These are phyloP conservation scores for Orthosia incerta DNA, from an alignment of 2,888 invertebrate species.

Conservation along the genomic window DNA sequence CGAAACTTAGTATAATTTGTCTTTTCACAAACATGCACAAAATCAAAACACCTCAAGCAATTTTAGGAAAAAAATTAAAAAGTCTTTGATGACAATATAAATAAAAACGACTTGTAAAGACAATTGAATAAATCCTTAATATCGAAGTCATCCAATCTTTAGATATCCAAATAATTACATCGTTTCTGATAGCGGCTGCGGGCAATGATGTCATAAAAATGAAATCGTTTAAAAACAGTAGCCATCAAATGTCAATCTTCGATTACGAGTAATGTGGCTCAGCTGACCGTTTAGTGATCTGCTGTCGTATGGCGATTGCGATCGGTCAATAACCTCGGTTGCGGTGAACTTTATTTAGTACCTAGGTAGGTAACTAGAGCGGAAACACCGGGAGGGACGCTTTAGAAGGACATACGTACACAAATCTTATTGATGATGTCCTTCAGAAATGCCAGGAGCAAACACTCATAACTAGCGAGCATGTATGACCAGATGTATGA, in stretches of 20 bases:
- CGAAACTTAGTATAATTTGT: slow-evolving; percentile 4
- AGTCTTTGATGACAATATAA: background rate
- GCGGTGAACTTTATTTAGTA: slow-evolving; percentile 15
- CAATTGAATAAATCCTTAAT: slow-evolving; percentile 3
- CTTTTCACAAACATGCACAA: background rate
- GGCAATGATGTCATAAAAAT: slow-evolving; percentile 43
- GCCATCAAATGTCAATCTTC: slow-evolving; percentile 18
- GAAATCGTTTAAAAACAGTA: slow-evolving; percentile 33
- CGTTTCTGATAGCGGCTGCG: slow-evolving; percentile 33
- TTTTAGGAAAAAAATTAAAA: background rate
- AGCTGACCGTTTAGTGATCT: slow-evolving; percentile 26
- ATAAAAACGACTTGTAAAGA: slow-evolving; percentile 5
- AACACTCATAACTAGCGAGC: too few species aligned
- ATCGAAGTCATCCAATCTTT: slow-evolving; percentile 10
- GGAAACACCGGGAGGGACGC: too few species aligned
- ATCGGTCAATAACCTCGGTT: slow-evolving; percentile 20
- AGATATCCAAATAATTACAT: slow-evolving; percentile 38
- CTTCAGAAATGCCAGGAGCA: too few species aligned
- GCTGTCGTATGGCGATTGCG: slow-evolving; percentile 16
- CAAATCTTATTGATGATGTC: too few species aligned
- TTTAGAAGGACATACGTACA: too few species aligned
- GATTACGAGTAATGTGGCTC: slow-evolving; percentile 26
- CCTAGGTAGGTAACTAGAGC: too few species aligned
- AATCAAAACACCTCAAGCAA: background rate
- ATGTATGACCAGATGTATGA: too few species aligned